phyloP scores from a whole-genome alignment of 2,797 vertebrate species.

The Podargus strigoides region DNA sequence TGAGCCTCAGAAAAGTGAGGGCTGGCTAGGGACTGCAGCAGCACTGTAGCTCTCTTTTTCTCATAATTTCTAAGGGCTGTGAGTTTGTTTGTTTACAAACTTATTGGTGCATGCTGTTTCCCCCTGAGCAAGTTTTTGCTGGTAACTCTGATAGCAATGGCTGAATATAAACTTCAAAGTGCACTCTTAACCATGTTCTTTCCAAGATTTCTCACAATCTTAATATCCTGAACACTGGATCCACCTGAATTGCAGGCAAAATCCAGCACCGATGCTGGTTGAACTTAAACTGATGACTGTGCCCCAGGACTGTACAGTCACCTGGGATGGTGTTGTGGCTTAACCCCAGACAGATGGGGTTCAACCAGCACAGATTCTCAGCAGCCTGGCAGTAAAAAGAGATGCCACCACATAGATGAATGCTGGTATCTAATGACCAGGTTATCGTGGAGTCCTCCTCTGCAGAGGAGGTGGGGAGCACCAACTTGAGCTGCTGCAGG shows the following conservation, averaged over 20 bases:
- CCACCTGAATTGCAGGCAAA: background rate
- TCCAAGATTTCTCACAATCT: background rate
- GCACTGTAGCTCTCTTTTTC: background rate
- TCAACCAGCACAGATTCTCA: too few species aligned
- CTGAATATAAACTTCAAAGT: background rate
- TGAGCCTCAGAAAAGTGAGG: background rate
- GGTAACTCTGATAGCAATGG: background rate
- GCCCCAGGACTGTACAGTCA: too few species aligned
- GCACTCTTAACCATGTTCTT: background rate
- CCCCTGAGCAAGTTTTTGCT: background rate
- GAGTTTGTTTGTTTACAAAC: background rate
- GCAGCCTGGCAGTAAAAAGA: background rate
- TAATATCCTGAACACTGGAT: background rate
- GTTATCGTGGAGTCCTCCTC: accelerated
- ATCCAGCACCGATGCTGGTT: accelerated
- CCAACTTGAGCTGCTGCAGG: background rate
- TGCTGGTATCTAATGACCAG: too few species aligned
- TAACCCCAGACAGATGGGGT: too few species aligned
- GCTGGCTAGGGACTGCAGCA: background rate
- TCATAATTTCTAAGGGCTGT: background rate
- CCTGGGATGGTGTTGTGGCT: too few species aligned
- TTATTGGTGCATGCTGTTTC: background rate
- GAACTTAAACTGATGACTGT: background rate
- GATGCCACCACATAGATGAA: background rate
- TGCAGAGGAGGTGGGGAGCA: background rate